Base-by-base conservation (phyloP, 2,888 invertebrate genomes). In the Allophyes oxyacanthae region DNA sequence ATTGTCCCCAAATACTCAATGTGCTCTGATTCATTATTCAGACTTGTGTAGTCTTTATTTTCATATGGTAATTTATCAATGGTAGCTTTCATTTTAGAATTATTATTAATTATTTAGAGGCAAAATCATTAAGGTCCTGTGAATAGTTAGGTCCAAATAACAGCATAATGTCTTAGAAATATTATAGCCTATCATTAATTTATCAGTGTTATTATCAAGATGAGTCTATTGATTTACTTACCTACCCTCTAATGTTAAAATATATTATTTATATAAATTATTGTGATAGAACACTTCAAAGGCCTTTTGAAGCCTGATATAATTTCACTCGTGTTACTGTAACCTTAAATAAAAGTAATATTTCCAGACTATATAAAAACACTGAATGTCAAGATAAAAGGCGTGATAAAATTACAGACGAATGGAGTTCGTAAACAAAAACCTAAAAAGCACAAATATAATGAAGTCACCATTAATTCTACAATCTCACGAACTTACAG, bases 401-500 rank as follows among this genome's bases (percentile, higher is more conserved):
- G 20, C 48, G 14, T 57, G 49, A 65, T 62, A 32, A 38, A 50
- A 56, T 62, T 55, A 43, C 20, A 44, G 48, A 51, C 48, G 20
- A 48, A 68, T 8, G 62, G 50, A 63, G 36, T 43, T 36, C 20
- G 37, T 53, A 38, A 67, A 67, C 33, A 59, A 46, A 50, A 43
- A 46, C 45, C 25, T 46, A 45, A 64, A 51, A 11, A 46, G 32
- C 37, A 10, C 38, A 51, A 69, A 67, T 54, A 59, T 58, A 59
- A 44, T 32, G 9, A 46, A 40, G 54, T 51, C 44, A 11, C 60
- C 65, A 59, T 67, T 67, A 70, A 70, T 64, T 50, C 36, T 40
- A 51, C 54, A 64, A 64, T 67, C 67, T 67, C 67, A 70, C 70
- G 70, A 64, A 70, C 20, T 46, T 13, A 46, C 26, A 56, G 46